A percentile compares a stretch with the other conserved stretches of the same genome.
phyloP scores from a whole-genome alignment of 2,113 vertebrate species.

The Myrmecophaga tridactyla region DNA sequence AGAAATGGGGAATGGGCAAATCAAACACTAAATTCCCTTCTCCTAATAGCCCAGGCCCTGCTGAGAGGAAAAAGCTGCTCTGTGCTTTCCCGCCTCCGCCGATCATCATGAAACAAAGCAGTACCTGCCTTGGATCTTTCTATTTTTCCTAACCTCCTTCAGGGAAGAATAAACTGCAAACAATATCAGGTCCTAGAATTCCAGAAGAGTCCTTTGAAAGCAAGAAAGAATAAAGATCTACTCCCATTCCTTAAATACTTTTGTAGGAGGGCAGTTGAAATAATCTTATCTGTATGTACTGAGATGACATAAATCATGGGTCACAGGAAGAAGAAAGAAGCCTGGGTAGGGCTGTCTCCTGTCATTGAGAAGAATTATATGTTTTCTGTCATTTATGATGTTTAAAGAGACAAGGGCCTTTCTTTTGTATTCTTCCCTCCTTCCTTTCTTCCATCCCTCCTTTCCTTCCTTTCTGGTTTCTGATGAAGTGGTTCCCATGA shows the following conservation, averaged over 20 bases:
- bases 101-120: background rate
- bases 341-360: background rate
- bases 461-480: background rate
- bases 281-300: background rate
- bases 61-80: slow-evolving; percentile 51
- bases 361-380: background rate
- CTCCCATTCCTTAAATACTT: background rate
- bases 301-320: background rate
- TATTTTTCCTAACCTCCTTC: background rate
- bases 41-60: slow-evolving; percentile 57
- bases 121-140: background rate
- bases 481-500: background rate
- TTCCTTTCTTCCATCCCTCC: no score
- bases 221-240: slow-evolving; percentile 4
- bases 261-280: background rate
- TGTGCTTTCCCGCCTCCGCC: slow-evolving; percentile 42
- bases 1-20: slow-evolving; percentile 70
- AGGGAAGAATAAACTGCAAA: slow-evolving; percentile 47
- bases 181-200: background rate
- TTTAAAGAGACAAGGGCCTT: background rate
- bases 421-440: background rate
- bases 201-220: slow-evolving; percentile 17
- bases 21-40: slow-evolving; percentile 65
- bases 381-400: background rate
- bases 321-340: background rate